Percentiles rank a stretch among this genome's conserved stretches.
Conservation (phyloP, 1,140 invertebrate species). For the Drosophila pandora region DNA sequence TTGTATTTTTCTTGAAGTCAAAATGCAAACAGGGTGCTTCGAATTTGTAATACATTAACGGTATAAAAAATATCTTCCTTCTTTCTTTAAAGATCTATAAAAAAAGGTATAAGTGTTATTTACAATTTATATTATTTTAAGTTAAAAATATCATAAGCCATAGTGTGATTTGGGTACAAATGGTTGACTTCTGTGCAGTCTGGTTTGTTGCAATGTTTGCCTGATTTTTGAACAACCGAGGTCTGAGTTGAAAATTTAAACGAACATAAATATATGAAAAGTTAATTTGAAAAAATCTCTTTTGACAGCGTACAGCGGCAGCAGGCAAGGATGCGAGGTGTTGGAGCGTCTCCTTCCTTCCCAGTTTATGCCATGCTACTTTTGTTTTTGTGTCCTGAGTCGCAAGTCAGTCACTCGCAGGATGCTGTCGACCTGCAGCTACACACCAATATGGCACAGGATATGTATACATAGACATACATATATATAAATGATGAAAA, state of each 20-base stretch:
- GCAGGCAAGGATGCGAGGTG: constrained; percentile 34
- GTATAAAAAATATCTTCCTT: too few species aligned
- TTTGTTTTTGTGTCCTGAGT: constrained; percentile 46
- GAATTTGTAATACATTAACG: too few species aligned
- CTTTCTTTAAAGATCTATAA: too few species aligned
- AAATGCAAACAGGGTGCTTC: too few species aligned
- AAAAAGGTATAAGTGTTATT: too few species aligned
- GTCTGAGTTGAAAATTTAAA: constrained; percentile 64
- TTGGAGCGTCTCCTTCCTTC: constrained; percentile 17
- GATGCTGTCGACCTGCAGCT: constrained; percentile 68
- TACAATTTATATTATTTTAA: too few species aligned
- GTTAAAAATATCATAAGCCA: too few species aligned
- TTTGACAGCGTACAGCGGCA: constrained; percentile 67
- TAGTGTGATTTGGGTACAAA: not conserved
- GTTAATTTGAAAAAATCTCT: constrained; percentile 83
- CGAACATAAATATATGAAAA: constrained; percentile 82
- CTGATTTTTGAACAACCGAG: constrained; percentile 33
- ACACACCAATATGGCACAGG: constrained; percentile 23
- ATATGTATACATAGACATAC: constrained; percentile 15
- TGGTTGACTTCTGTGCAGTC: constrained; percentile 1
- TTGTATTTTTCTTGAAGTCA: constrained; percentile 9
- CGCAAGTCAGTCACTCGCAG: constrained; percentile 76
- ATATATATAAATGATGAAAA: constrained; percentile 73
- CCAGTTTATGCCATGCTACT: constrained; percentile 27
- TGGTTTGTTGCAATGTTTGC: not conserved